Evolutionary conservation across 1,140 invertebrate species (phyloP), one percentile per base, ranked within the genome.

Genomic region (Drosophila sucinea): DNA sequence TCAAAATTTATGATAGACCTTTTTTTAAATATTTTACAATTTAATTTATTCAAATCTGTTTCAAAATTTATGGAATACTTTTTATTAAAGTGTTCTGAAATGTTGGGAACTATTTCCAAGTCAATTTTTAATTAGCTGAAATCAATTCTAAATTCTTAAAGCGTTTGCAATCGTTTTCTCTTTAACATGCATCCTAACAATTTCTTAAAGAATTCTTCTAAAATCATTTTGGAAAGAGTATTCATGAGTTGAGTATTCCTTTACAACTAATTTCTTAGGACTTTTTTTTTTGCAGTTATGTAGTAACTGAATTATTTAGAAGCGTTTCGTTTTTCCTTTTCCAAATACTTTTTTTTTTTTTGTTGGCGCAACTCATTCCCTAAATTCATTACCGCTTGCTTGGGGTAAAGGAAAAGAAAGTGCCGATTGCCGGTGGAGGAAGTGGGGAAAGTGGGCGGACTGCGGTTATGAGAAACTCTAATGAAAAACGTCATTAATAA

Each of bases 401-500:
- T 61, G 68, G 51, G 44, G 6, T 17, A 17, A 51, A 51, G 23
- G 7, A 51, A 51, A 51, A 10, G 23, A 7, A 51, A 51, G 8
- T 51, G 44, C 8, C 35, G 35, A 38, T 38, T 25, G 23, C 2
- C 1, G 23, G 2, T 25, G 44, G 23, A 3, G 44, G 17, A 23
- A 23, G 44, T 7, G 44, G 4, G 17, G 7, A 7, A 7, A 7
- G 35, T 38, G 7, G 35, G 4, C 8, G 35, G 23, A 41, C 3
- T 51, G 44, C 44, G 44, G 44, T 51, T 51, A 60, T 38, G 47
- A 51, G 75, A 67, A 72, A 70, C 73, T 79, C 80, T 81, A 89
- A 89, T 89, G 84, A 89, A 89, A 90, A 85, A 78, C 85, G 84
- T 64, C 84, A 89, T 89, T 89, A 89, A 89, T 89, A 89, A 89